phyloP scores from a whole-genome alignment of 2,113 vertebrate species.

The Tonatia bakeri region DNA sequence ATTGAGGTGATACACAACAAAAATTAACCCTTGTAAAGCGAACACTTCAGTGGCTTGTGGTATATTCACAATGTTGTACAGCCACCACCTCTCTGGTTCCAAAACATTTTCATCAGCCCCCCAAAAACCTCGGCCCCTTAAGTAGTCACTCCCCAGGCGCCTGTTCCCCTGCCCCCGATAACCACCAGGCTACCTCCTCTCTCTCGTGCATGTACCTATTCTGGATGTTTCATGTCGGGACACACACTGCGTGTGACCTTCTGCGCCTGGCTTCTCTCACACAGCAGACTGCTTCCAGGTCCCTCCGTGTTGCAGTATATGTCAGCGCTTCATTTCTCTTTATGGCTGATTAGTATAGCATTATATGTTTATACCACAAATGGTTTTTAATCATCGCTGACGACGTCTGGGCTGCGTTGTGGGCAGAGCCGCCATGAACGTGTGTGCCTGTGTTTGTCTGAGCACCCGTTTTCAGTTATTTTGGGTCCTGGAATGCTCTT shows the following conservation, averaged over 20 bases:
- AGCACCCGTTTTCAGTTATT: neutral
- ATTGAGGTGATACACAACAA: neutral
- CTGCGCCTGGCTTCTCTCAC: neutral
- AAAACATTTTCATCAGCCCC: neutral
- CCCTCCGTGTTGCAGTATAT: accelerated
- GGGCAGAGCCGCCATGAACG: neutral
- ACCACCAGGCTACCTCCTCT: neutral
- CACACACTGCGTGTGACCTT: neutral
- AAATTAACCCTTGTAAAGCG: neutral
- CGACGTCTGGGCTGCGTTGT: neutral
- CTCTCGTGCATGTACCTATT: neutral
- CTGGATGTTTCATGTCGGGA: accelerated
- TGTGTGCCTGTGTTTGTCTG: neutral
- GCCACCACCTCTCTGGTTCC: neutral
- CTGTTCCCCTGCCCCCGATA: neutral
- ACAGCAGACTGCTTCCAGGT: neutral
- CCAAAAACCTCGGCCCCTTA: accelerated
- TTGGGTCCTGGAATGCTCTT: neutral
- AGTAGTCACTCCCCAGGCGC: neutral
- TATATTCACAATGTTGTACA: neutral
- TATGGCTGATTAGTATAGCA: neutral
- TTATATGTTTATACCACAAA: too few relatives aligned
- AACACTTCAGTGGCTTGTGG: neutral
- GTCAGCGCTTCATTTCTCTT: neutral
- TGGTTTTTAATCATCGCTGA: neutral